Conservation (phyloP, 2,113 vertebrate species). For the Chascanopsetta lugubris region DNA sequence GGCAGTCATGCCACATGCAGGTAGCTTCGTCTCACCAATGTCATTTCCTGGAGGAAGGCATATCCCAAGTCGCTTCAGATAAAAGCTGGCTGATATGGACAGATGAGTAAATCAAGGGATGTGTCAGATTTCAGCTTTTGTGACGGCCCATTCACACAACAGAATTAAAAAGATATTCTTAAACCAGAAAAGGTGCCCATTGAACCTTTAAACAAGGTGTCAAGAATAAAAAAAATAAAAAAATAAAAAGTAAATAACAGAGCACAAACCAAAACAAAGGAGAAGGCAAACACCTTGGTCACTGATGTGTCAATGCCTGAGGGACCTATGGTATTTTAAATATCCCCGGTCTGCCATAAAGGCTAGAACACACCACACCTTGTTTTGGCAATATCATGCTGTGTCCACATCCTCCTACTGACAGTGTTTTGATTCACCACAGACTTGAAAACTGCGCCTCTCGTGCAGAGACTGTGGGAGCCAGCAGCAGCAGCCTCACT, state of each 20-base stretch:
- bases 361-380: slow-evolving; percentile 15
- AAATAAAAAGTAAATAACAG: neutral
- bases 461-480: slow-evolving; percentile 25
- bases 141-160: too few relatives aligned
- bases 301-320: neutral
- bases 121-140: too few relatives aligned
- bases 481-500: slow-evolving; percentile 15
- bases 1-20: too few relatives aligned
- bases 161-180: too few relatives aligned
- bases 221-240: neutral
- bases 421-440: slow-evolving; percentile 43
- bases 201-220: too few relatives aligned
- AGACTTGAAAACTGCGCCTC: slow-evolving; percentile 25
- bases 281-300: neutral
- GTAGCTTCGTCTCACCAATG: too few relatives aligned
- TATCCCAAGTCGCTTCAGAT: too few relatives aligned
- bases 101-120: too few relatives aligned
- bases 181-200: too few relatives aligned
- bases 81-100: too few relatives aligned
- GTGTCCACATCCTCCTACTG: slow-evolving; percentile 22
- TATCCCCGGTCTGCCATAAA: slow-evolving; percentile 22
- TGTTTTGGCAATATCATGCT: slow-evolving; percentile 23
- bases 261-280: slow-evolving; percentile 6
- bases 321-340: slow-evolving; percentile 16
- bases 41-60: too few relatives aligned